Percentiles rank a stretch among this genome's conserved stretches.
Conservation (phyloP, 2,888 invertebrate species). For the Tineola bisselliella region DNA sequence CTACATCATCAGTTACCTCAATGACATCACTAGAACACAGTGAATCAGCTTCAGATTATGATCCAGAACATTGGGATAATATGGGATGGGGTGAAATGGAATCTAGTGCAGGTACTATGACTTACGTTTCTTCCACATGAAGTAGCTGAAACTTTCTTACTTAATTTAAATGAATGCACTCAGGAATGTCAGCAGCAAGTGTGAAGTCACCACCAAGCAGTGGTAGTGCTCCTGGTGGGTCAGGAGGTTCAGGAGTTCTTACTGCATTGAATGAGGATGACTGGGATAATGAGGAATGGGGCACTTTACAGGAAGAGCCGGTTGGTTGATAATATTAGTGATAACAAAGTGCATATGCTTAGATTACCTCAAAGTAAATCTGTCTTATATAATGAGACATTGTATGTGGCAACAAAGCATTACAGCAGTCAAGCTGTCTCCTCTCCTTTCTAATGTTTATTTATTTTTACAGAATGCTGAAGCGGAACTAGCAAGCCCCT, state of each 20-base stretch:
- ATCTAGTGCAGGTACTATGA: constrained; percentile 60
- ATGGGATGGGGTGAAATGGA: constrained; percentile 93
- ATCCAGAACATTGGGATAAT: constrained; percentile 87
- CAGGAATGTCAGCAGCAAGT: constrained; percentile 22
- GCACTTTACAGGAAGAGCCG: constrained; percentile 84
- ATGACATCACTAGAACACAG: constrained; percentile 89
- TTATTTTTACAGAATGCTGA: constrained; percentile 53
- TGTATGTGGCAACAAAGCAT: too few species aligned
- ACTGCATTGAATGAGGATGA: constrained; percentile 74
- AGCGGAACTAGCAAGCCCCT: constrained; percentile 68
- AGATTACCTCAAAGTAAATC: too few species aligned
- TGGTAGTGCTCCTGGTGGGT: constrained; percentile 57
- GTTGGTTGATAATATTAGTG: too few species aligned
- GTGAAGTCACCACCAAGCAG: constrained; percentile 53
- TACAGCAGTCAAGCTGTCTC: too few species aligned
- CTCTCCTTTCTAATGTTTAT: too few species aligned
- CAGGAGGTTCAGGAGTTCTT: constrained; percentile 55
- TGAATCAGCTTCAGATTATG: constrained; percentile 86
- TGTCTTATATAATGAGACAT: too few species aligned
- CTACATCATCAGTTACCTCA: constrained; percentile 88
- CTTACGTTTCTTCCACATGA: not conserved
- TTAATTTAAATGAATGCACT: too few species aligned
- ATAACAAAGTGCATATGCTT: too few species aligned
- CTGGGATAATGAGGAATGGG: constrained; percentile 90
- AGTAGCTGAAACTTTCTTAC: too few species aligned